Conservation (phyloP, 2,888 invertebrate genomes). For the Poecilus cupreus region DNA sequence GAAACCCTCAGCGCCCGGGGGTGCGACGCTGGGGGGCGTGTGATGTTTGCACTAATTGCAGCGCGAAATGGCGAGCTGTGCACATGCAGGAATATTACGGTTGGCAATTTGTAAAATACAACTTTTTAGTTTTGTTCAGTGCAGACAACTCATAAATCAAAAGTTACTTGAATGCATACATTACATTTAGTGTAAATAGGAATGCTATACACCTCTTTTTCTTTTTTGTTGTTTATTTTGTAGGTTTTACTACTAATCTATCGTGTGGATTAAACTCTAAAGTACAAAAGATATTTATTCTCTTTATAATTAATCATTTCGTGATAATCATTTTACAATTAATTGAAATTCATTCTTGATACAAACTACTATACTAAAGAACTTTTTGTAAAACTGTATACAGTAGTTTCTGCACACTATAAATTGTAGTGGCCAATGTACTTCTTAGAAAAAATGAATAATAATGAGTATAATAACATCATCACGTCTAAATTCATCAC, state of each 20-base stretch:
- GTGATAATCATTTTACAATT: background rate
- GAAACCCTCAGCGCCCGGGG: background rate
- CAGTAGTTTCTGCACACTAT: background rate
- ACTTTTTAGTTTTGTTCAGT: constrained; percentile 32
- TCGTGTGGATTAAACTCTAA: background rate
- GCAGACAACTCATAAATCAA: constrained; percentile 29
- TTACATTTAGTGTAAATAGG: constrained; percentile 26
- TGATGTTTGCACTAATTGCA: constrained; percentile 26
- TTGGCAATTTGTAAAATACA: constrained; percentile 33
- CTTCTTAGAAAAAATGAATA: too few species aligned
- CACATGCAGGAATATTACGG: constrained; percentile 12
- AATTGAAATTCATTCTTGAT: background rate
- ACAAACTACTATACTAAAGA: background rate
- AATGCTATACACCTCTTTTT: background rate
- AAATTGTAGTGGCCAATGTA: too few species aligned
- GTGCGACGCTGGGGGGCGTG: background rate
- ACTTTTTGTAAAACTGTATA: background rate
- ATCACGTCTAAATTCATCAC: too few species aligned
- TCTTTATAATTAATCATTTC: background rate
- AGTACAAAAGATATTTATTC: background rate
- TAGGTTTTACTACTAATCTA: background rate
- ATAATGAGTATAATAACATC: too few species aligned
- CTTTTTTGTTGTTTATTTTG: background rate
- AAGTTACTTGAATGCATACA: constrained; percentile 13
- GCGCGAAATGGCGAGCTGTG: background rate